These are phyloP conservation scores for Gallinago media DNA, from an alignment of 2,113 vertebrate species.

Conservation along the genomic window DNA sequence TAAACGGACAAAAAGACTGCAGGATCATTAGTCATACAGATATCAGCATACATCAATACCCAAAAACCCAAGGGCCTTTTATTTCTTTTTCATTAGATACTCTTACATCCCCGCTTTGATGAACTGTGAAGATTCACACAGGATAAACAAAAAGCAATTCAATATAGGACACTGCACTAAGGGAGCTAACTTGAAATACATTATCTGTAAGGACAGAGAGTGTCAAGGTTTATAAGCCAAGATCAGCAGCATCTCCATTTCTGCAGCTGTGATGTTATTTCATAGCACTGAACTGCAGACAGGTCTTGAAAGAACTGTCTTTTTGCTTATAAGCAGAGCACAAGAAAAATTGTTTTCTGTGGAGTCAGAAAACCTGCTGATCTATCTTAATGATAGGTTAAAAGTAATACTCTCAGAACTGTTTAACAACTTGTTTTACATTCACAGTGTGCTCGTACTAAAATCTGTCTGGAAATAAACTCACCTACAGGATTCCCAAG, in stretches of 20 bases:
- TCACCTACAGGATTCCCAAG: background rate
- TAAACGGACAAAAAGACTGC: background rate
- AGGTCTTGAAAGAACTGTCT: slow-evolving; percentile 5
- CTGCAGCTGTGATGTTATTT: background rate
- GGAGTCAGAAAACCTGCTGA: background rate
- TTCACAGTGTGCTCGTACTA: background rate
- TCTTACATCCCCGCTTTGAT: slow-evolving; percentile 5
- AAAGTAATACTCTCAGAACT: background rate
- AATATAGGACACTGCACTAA: background rate
- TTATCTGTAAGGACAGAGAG: slow-evolving; percentile 46
- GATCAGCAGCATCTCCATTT: slow-evolving; percentile 50
- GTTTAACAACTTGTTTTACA: background rate
- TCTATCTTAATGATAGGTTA: background rate
- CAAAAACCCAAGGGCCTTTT: background rate
- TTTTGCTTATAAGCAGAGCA: background rate
- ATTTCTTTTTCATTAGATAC: background rate
- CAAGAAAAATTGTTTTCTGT: background rate
- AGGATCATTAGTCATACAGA: background rate
- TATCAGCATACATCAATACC: slow-evolving; percentile 8
- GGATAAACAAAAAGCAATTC: slow-evolving; percentile 59
- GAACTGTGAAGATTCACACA: slow-evolving; percentile 50
- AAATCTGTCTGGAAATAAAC: background rate
- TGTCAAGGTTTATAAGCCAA: slow-evolving; percentile 50
- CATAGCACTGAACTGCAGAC: background rate
- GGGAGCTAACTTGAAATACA: slow-evolving; percentile 29